Base-by-base conservation (phyloP, 1,140 invertebrate species). In the Drosophila murphyi region DNA sequence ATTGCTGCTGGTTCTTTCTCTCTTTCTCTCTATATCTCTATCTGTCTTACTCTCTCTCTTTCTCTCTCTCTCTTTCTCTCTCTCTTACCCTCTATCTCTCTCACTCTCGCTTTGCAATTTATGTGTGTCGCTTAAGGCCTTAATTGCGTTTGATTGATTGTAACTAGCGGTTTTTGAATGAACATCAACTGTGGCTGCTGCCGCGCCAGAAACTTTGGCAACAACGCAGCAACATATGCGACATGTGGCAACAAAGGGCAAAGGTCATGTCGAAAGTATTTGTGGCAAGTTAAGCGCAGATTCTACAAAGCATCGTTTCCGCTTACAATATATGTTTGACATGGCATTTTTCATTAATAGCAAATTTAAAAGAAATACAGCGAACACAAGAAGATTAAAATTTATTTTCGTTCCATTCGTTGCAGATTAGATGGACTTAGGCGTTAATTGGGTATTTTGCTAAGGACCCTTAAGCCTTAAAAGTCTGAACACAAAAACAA, bases 61-160 rank as follows among this genome's bases (percentile, higher is more conserved):
- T 3, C n/a, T 31, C 31, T 29, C 28, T n/a, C 3, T 32, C 28
- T 48, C 3, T 41, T 31, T 3, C n/a, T 31, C 31, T 29, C 28
- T 52, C 37, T 51, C 28, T 35, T 12, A 12, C 12, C 12, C 12
- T n/a, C 3, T 32, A n/a, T 48, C 3, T 41, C 39, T 3, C n/a
- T 31, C 31, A 12, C 28, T 52, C 37, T 51, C 28, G 1, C 35
- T 35, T 39, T 54, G 28, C 45, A 37, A 31, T 51, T 57, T 32
- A 10, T 45, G 56, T 47, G 39, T 54, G 74, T 75, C 67, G 64
- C 65, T 82, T 88, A 82, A 86, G 70, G 80, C 67, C 73, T 85
- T 88, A 83, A 85, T 85, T 88, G 85, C 76, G 70, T 89, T 88
- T 72, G 63, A 85, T 76, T 80, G 77, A 88, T 89, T 89, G 85